A percentile compares a stretch with the other conserved stretches of the same genome.
Conservation (phyloP, 2,113 vertebrate species). For the Seriola rivoliana region DNA sequence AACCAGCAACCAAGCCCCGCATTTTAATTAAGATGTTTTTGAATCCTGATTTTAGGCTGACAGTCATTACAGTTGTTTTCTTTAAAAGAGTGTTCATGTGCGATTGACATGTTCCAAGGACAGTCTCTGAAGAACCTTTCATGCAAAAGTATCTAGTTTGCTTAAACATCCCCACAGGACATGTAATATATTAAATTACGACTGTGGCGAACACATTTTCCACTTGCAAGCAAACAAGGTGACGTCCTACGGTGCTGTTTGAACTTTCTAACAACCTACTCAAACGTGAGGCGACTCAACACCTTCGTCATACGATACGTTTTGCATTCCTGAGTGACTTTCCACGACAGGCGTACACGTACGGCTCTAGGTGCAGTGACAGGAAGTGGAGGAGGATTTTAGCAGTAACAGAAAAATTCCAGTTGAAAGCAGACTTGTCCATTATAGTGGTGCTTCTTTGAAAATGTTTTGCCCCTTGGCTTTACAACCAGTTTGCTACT, state of each 20-base stretch:
- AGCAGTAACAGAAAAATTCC: conserved; percentile 26
- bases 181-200: not conserved
- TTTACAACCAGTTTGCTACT: not conserved
- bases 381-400: conserved; percentile 59
- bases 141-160: no score
- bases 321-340: conserved; percentile 47
- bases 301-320: conserved; percentile 1
- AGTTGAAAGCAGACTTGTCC: conserved; percentile 20
- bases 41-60: not conserved
- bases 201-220: conserved; percentile 23
- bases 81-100: not conserved
- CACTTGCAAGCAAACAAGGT: conserved; percentile 17
- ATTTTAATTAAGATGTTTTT: no score
- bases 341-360: conserved; percentile 1
- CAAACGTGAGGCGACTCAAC: conserved; percentile 38
- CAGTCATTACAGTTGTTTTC: not conserved
- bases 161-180: not conserved
- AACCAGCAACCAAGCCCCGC: no score
- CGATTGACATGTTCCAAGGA: not conserved
- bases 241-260: conserved; percentile 23
- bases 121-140: not conserved
- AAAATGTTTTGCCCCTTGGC: not conserved
- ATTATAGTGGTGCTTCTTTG: not conserved
- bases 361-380: conserved; percentile 27
- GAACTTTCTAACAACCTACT: conserved; percentile 36